A percentile compares a stretch with the other conserved stretches of the same genome.
phyloP scores from a whole-genome alignment of 1,140 invertebrate species.

The Aphelenchoides avenae region DNA sequence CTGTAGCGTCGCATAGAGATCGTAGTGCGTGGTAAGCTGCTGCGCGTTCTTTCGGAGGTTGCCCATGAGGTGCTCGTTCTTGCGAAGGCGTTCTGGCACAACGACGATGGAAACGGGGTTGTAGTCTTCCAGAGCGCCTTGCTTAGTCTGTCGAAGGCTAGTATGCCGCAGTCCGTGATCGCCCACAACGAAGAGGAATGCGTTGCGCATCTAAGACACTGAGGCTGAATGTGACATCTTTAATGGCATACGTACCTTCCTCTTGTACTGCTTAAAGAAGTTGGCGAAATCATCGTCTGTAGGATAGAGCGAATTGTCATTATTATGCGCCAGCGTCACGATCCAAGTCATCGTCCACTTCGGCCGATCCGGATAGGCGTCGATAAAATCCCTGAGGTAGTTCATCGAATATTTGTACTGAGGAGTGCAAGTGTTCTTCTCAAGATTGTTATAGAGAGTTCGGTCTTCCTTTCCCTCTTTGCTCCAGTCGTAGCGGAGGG shows the following conservation, averaged over 20 bases:
- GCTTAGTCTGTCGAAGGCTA: constrained; percentile 6
- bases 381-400: not conserved
- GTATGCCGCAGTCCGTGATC: constrained; percentile 20
- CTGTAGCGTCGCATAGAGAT: constrained; percentile 24
- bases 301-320: not conserved
- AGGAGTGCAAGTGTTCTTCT: constrained; percentile 4
- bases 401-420: constrained; percentile 5
- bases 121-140: constrained; percentile 29
- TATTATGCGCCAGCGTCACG: not conserved
- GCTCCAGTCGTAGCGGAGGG: not conserved
- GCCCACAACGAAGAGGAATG: constrained; percentile 23
- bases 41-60: constrained; percentile 16
- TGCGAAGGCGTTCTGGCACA: constrained; percentile 10
- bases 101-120: constrained; percentile 17
- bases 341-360: too few species aligned
- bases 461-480: not conserved
- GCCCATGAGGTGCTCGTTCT: constrained; percentile 3
- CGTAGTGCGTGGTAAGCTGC: constrained; percentile 20
- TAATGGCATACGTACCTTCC: too few species aligned
- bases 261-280: not conserved
- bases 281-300: not conserved
- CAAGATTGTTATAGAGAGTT: not conserved
- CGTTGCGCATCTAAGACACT: constrained; percentile 21
- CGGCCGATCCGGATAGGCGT: too few species aligned
- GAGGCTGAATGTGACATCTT: not conserved